Evolutionary conservation across 92 coral and sea anemone genomes (phyloP).

Genomic region (Phenganax subtilis): DNA sequence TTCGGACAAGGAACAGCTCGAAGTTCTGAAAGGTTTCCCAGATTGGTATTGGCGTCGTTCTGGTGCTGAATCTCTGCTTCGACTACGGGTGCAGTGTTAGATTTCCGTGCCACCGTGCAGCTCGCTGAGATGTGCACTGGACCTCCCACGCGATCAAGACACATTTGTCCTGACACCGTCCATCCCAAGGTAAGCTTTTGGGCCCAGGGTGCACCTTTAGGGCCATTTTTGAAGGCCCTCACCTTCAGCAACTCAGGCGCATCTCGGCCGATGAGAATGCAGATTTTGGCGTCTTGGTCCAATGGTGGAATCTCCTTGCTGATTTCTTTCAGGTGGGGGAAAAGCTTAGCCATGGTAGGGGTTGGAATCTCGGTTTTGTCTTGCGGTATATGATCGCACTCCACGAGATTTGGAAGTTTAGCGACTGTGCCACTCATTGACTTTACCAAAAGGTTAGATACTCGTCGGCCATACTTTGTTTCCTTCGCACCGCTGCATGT

Average conservation of each 20-base stretch:
- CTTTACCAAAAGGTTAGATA: slow-evolving; percentile 30
- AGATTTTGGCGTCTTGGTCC: slow-evolving; percentile 44
- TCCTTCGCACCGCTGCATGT: slow-evolving; percentile 54
- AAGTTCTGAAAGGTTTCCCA: not conserved
- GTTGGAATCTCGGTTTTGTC: slow-evolving; percentile 50
- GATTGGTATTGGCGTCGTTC: not conserved
- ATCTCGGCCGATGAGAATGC: slow-evolving; percentile 54
- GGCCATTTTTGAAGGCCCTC: slow-evolving; percentile 51
- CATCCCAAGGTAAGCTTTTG: slow-evolving; percentile 50
- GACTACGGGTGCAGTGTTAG: not conserved
- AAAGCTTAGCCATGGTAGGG: slow-evolving; percentile 54
- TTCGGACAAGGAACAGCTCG: slow-evolving; percentile 37
- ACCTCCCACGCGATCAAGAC: slow-evolving; percentile 47
- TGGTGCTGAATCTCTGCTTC: not conserved
- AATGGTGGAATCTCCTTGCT: slow-evolving; percentile 51
- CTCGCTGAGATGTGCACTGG: slow-evolving; percentile 45
- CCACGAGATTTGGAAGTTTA: slow-evolving; percentile 47
- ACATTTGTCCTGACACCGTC: slow-evolving; percentile 57
- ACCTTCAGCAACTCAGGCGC: slow-evolving; percentile 59
- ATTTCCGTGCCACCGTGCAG: slow-evolving; percentile 19
- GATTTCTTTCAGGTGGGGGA: slow-evolving; percentile 55
- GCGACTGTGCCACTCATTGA: slow-evolving; percentile 31
- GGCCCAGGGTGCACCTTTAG: slow-evolving; percentile 49
- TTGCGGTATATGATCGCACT: slow-evolving; percentile 49
- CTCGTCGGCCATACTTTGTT: slow-evolving; percentile 56